A percentile compares a stretch with the other conserved stretches of the same genome.
Conservation (phyloP, 2,888 invertebrate species). For the Volucella inflata region DNA sequence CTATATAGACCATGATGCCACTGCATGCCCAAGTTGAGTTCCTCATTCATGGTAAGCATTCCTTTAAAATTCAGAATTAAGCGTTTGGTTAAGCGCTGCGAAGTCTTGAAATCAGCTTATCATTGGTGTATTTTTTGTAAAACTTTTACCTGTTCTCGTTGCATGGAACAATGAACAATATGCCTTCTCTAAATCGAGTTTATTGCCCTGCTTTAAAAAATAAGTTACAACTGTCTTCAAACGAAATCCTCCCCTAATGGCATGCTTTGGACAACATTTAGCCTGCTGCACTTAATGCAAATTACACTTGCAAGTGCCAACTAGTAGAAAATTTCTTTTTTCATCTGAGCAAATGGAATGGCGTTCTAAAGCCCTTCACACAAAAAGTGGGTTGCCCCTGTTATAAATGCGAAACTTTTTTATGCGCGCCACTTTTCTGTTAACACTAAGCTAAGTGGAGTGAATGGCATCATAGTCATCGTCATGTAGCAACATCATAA, state of each 20-base stretch:
- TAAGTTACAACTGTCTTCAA: no score
- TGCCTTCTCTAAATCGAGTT: no score
- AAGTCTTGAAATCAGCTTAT: no score
- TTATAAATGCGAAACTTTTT: conserved; percentile 31
- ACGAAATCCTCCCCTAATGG: neutral
- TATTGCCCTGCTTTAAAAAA: no score
- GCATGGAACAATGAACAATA: no score
- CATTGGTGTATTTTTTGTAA: no score
- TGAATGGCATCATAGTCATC: conserved; percentile 14
- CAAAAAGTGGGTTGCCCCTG: neutral
- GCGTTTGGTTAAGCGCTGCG: no score
- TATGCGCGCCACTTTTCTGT: conserved; percentile 40
- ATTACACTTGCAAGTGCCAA: conserved; percentile 16
- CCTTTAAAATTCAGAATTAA: no score
- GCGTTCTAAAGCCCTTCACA: neutral
- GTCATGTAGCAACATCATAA: conserved; percentile 12
- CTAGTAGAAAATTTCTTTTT: neutral
- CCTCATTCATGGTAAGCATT: no score
- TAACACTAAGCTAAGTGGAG: neutral
- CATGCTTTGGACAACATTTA: neutral
- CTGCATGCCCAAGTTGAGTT: no score
- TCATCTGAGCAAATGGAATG: neutral
- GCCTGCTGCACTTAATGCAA: neutral
- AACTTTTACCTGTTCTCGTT: no score
- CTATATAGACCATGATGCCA: no score